Conservation (phyloP, 92 coral and sea anemone species). For the Parazoanthus atlanticus region DNA sequence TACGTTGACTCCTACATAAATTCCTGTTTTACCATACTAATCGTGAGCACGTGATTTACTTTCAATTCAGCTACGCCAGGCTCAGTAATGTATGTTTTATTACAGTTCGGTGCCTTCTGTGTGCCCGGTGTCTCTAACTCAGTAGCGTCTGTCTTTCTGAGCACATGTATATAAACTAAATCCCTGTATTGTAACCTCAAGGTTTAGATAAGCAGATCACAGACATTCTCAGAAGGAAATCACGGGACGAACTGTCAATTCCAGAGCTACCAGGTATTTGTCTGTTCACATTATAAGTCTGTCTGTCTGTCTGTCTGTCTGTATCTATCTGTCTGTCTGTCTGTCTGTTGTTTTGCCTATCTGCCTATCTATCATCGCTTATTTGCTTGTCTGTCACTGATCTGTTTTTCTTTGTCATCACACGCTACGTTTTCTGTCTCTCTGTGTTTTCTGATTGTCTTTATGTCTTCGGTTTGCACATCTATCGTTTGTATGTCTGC, state of each 20-base stretch:
- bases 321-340: too few relatives aligned
- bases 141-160: neutral
- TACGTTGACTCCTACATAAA: too few relatives aligned
- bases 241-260: constrained; percentile 68
- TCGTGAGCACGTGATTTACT: neutral
- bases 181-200: neutral
- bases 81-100: neutral
- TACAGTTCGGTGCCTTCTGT: neutral
- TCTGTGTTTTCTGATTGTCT: too few relatives aligned
- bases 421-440: too few relatives aligned
- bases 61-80: neutral
- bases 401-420: neutral
- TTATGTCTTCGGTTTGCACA: too few relatives aligned
- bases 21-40: too few relatives aligned
- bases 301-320: neutral
- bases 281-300: neutral
- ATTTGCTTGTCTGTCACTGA: too few relatives aligned
- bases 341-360: neutral
- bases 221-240: constrained; percentile 70
- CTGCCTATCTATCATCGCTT: neutral
- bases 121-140: neutral
- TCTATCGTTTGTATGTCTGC: too few relatives aligned
- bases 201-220: constrained; percentile 73
- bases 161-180: too few relatives aligned
- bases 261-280: constrained; percentile 48